Evolutionary conservation across 2,888 invertebrate species (phyloP).

Genomic region (Rhamnusium bicolor): DNA sequence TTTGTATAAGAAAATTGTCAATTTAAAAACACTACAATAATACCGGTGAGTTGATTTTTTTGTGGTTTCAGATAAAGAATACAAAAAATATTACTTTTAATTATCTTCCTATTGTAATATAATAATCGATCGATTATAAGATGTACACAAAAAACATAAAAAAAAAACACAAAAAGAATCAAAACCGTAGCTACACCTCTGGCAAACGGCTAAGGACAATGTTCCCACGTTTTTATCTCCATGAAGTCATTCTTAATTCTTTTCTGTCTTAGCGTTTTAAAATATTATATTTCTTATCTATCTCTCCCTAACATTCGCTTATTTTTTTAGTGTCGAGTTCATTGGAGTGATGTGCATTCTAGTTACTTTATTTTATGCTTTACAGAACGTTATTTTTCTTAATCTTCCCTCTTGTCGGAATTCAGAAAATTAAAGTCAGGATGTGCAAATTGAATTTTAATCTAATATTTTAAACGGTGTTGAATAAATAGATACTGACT

Average conservation of each 20-base stretch:
- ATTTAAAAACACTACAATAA: too few relatives aligned
- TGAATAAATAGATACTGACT: not conserved
- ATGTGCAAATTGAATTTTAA: conserved; percentile 30
- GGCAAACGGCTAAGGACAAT: not conserved
- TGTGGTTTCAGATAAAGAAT: too few relatives aligned
- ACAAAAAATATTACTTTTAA: too few relatives aligned
- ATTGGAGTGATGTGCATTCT: conserved; percentile 35
- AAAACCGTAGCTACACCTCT: not conserved
- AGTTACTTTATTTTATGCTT: conserved; percentile 25
- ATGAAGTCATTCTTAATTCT: conserved; percentile 21
- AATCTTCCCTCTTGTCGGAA: conserved; percentile 21
- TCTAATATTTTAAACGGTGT: conserved; percentile 20
- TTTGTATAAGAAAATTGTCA: too few relatives aligned
- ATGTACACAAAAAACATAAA: not conserved
- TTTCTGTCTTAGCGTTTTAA: conserved; percentile 24
- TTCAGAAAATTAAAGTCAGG: conserved; percentile 22
- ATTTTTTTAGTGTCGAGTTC: conserved; percentile 24
- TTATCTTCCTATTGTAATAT: not conserved
- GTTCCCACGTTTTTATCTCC: not conserved
- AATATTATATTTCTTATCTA: conserved; percentile 33
- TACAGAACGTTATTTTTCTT: conserved; percentile 29
- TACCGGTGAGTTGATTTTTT: too few relatives aligned
- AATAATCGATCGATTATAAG: not conserved
- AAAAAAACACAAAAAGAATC: not conserved
- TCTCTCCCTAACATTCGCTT: conserved; percentile 27